Percentiles rank a stretch among this genome's conserved stretches.
These are phyloP conservation scores for Uromys caudimaculatus DNA, from an alignment of 2,797 vertebrate genomes.

Conservation along the genomic window DNA sequence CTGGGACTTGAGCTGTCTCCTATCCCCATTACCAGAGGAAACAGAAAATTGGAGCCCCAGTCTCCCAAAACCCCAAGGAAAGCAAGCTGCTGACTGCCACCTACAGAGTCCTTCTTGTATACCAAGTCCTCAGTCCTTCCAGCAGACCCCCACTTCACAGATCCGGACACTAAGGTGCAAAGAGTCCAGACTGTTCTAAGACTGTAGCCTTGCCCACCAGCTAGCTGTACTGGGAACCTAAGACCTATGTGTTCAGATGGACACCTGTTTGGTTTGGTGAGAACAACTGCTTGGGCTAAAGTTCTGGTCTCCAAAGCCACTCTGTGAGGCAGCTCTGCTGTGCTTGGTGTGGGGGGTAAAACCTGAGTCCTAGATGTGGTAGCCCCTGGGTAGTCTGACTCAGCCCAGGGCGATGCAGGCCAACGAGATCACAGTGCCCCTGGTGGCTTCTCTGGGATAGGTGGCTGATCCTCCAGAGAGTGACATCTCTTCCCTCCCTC, in stretches of 20 bases:
- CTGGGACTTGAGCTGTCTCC: background rate
- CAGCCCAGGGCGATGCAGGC: background rate
- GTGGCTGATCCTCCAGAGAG: no score
- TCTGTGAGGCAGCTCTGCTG: background rate
- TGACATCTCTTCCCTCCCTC: background rate
- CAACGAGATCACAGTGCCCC: accelerated
- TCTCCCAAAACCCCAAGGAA: background rate
- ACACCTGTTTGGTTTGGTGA: background rate
- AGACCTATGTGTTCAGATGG: background rate
- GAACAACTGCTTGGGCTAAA: accelerated
- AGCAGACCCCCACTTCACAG: background rate
- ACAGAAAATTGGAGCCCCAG: background rate
- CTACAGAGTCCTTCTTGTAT: background rate
- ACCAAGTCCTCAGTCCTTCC: background rate
- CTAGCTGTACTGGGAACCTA: background rate
- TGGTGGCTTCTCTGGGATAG: background rate
- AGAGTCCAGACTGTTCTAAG: background rate
- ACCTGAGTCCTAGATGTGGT: accelerated
- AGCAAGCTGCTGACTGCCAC: no score
- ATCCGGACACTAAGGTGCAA: no score
- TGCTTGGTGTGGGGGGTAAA: background rate
- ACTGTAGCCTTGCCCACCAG: no score
- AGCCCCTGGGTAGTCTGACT: background rate
- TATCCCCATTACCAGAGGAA: background rate
- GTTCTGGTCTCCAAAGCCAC: accelerated